Base-by-base conservation (phyloP, 1,140 invertebrate genomes). In the Nomia melanderi region DNA sequence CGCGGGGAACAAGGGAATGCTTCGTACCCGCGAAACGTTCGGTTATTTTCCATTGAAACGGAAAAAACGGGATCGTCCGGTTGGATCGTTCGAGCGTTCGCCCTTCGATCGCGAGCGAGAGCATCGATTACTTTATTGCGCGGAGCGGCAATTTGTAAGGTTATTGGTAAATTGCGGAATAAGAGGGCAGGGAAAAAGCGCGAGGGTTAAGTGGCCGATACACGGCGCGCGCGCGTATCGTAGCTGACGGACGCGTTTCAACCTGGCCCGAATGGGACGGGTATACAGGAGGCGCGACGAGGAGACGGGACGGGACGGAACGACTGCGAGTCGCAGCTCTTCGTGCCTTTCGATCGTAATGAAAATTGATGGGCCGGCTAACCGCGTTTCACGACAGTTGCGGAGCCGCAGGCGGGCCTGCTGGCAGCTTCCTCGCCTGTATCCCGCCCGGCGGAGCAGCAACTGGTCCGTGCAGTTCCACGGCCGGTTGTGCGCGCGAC, bases 321-420 rank as follows among this genome's bases (percentile, higher is more conserved):
- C 33, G 33, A 3, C 33, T 8, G 33, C 33, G 8, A 36, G 33
- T 76, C 77, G 81, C 56, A 73, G 59, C 75, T 71, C 65, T 36
- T 71, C 73, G 78, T 25, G 44, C 29, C 78, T 84, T 84, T 81
- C 82, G 79, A 79, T 81, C 78, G 78, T 82, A 84, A 85, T 84
- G 83, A 84, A 84, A 84, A 85, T 85, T 84, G 82, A 84, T 85
- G 74, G 82, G 47, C 70, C 57, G 83, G 62, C 60, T 84, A 84
- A 84, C 74, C 78, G 78, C 82, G 74, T 84, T 84, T 84, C 78
- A 64, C 82, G 73, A 79, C 69, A 77, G 73, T 78, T 59, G 82
- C 74, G n/a, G n/a, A 78, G 69, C 82, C 78, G 78, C 78, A 64
- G 56, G 36, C 56, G 41, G 63, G 63, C 65, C 82, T 83, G 56